Conservation (phyloP, 2,888 invertebrate species). For the Melieria picta region DNA sequence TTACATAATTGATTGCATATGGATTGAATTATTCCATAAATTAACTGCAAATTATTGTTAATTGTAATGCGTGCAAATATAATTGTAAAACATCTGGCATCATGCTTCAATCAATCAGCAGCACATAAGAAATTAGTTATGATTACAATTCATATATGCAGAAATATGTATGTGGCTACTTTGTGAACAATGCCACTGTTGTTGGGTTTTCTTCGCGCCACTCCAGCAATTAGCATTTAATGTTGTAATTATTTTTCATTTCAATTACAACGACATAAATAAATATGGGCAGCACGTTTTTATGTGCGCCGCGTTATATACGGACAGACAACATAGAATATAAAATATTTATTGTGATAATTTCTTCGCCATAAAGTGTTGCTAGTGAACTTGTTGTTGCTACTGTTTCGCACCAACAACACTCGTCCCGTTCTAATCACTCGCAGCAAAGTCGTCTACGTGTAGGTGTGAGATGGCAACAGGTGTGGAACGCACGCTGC, state of each 20-base stretch:
- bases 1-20: not conserved
- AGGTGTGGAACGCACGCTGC: too few relatives aligned
- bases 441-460: too few relatives aligned
- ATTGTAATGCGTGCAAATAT: not conserved
- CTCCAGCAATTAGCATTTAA: not conserved
- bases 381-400: too few relatives aligned
- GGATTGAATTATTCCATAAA: not conserved
- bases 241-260: not conserved
- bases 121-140: not conserved
- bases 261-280: not conserved
- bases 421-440: too few relatives aligned
- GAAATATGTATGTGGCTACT: too few relatives aligned
- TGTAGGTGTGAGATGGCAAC: too few relatives aligned
- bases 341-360: not conserved
- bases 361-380: not conserved
- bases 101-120: not conserved
- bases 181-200: too few relatives aligned
- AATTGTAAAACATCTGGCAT: conserved; percentile 5
- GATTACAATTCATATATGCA: not conserved
- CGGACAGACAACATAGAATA: not conserved
- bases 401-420: too few relatives aligned
- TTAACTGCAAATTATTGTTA: not conserved
- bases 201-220: too few relatives aligned
- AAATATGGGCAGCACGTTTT: not conserved
- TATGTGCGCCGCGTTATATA: not conserved